phyloP scores from a whole-genome alignment of 2,113 vertebrate genomes.

The Pseudopodoces humilis region DNA sequence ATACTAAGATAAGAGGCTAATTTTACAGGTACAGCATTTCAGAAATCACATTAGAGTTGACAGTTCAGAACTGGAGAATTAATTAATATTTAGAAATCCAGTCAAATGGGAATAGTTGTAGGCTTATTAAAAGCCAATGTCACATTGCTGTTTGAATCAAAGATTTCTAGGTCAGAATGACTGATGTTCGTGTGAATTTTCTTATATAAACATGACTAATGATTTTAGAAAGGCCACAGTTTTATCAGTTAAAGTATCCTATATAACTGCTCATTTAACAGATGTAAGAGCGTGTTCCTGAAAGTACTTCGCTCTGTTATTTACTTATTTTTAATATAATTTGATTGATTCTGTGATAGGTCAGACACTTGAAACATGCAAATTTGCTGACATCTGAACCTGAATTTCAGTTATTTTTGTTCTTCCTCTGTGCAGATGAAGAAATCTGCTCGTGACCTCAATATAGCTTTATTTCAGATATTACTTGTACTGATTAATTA shows the following conservation, averaged over 20 bases:
- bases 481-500: neutral
- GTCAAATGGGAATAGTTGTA: constrained; percentile 31
- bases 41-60: constrained; percentile 14
- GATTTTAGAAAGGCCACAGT: neutral
- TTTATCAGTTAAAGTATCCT: neutral
- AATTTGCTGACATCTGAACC: neutral
- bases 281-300: neutral
- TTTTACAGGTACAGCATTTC: constrained; percentile 47
- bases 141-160: constrained; percentile 24
- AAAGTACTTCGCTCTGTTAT: neutral
- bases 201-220: neutral
- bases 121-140: constrained; percentile 35
- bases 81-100: constrained; percentile 52
- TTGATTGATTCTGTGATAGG: neutral
- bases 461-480: neutral
- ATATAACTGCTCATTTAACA: neutral
- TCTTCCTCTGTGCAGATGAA: neutral
- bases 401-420: neutral
- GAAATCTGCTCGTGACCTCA: neutral
- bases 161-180: constrained; percentile 44
- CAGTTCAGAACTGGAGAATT: constrained; percentile 30
- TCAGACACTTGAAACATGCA: neutral
- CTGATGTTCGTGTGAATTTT: neutral
- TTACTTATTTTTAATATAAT: neutral
- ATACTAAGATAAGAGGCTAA: constrained; percentile 43